Percentiles rank a stretch among this genome's conserved stretches.
Evolutionary conservation across 2,888 invertebrate species (phyloP).

Genomic region (Orthosia gothica): DNA sequence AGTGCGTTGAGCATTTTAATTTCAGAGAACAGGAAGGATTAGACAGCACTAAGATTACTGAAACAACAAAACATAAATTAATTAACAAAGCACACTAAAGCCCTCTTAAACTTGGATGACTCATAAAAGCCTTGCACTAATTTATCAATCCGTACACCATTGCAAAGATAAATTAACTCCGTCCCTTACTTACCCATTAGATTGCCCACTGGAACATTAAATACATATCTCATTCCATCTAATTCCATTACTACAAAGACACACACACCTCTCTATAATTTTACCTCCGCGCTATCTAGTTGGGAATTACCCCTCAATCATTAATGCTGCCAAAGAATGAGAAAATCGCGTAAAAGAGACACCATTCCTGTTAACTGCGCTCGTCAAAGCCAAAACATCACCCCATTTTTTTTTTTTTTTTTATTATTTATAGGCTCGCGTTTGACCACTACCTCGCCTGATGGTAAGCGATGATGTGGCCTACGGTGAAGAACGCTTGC

Average conservation of each 20-base stretch:
- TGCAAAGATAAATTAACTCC: constrained; percentile 15
- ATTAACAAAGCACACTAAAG: neutral
- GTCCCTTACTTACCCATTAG: constrained; percentile 15
- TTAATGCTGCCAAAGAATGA: constrained; percentile 70
- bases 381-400: neutral
- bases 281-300: constrained; percentile 55
- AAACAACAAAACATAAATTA: neutral
- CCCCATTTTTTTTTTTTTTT: no score
- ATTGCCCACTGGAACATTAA: constrained; percentile 37
- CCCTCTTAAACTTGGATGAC: constrained; percentile 4
- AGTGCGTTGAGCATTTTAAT: neutral
- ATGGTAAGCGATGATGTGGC: no score
- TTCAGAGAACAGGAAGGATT: neutral
- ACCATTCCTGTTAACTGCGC: neutral
- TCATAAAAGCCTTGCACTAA: constrained; percentile 23
- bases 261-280: constrained; percentile 56
- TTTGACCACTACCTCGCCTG: no score
- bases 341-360: neutral
- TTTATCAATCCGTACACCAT: neutral
- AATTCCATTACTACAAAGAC: constrained; percentile 52
- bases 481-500: no score
- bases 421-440: no score
- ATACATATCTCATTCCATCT: constrained; percentile 36
- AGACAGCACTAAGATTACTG: neutral
- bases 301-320: constrained; percentile 77